Evolutionary conservation across 1,140 invertebrate genomes (phyloP), one percentile per base, ranked within the genome.

Genomic region (Diorhabda elongata): DNA sequence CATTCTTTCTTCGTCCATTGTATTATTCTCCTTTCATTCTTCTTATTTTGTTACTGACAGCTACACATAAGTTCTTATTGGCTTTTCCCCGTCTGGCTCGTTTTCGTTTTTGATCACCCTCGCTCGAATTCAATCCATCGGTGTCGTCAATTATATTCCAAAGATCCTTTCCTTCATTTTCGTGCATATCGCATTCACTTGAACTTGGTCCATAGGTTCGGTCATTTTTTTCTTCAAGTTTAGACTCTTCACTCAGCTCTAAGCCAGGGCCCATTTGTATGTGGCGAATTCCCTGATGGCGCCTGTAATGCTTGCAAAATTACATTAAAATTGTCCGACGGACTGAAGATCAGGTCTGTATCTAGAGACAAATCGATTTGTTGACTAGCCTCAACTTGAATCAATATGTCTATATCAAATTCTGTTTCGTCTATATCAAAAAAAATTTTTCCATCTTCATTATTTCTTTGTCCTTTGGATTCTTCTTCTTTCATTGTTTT

Each of bases 171-270:
- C 11, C 58, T 41, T 59, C 58, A 59, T 59, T 59, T 59, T 59
- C 26, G 11, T 59, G 1, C 58, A 59, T 6, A 59, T n/a, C 58
- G 58, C 58, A 26, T 41, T 59, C 58, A 59, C 11, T 59, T 59
- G 58, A 59, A 59, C 58, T 59, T 59, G 58, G 58, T 59, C 11
- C 58, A 59, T 59, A 59, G 58, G 58, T 59, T 59, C 58, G 58
- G 58, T 59, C 26, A 59, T 59, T 59, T 26, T 59, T 59, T 59
- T 59, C 58, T 59, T 59, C 58, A 59, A 59, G 58, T 59, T 41
- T 5, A 7, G 58, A 59, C 42, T 59, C 42, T 59, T 59, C 11
- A 41, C 42, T 59, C 58, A 6, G 58, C 11, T 59, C 58, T 59
- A 59, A 59, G 42, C 58, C 58, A 59, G 58, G 11, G 58, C 58